Percentiles rank a stretch among this genome's conserved stretches.
These are phyloP conservation scores for Calyptommatus sinebrachiatus DNA, from an alignment of 2,113 vertebrate genomes.

Conservation along the genomic window DNA sequence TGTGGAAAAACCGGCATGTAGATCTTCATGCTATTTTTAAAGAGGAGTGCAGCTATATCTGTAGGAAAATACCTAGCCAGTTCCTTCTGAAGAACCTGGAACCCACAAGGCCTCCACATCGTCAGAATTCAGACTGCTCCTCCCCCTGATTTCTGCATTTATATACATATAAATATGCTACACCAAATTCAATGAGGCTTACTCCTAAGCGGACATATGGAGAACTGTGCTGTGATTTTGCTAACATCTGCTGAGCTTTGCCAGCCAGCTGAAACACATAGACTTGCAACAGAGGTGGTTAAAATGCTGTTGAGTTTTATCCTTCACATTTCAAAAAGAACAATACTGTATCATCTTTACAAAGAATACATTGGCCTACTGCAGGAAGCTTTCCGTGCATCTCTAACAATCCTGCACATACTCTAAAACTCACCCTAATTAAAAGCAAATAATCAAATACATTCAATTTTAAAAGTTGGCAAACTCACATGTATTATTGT, in stretches of 20 bases:
- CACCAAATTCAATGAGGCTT: not conserved
- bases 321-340: slow-evolving; percentile 75
- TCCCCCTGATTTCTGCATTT: not conserved
- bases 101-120: too few relatives aligned
- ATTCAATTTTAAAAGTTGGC: slow-evolving; percentile 86
- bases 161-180: not conserved
- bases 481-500: slow-evolving; percentile 80
- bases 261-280: slow-evolving; percentile 73
- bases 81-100: too few relatives aligned
- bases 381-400: slow-evolving; percentile 73
- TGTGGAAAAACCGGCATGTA: too few relatives aligned
- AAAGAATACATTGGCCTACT: slow-evolving; percentile 65
- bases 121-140: too few relatives aligned
- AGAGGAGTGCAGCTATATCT: too few relatives aligned
- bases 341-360: slow-evolving; percentile 69
- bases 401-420: slow-evolving; percentile 82
- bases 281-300: slow-evolving; percentile 64
- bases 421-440: slow-evolving; percentile 85
- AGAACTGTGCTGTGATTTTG: slow-evolving; percentile 42
- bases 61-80: too few relatives aligned
- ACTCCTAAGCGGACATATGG: not conserved
- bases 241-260: slow-evolving; percentile 59
- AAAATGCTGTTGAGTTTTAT: slow-evolving; percentile 77
- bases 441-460: slow-evolving; percentile 87
- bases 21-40: too few relatives aligned